Base-by-base conservation (phyloP, 2,888 invertebrate species). In the Mesorhabditis spiculigera region DNA sequence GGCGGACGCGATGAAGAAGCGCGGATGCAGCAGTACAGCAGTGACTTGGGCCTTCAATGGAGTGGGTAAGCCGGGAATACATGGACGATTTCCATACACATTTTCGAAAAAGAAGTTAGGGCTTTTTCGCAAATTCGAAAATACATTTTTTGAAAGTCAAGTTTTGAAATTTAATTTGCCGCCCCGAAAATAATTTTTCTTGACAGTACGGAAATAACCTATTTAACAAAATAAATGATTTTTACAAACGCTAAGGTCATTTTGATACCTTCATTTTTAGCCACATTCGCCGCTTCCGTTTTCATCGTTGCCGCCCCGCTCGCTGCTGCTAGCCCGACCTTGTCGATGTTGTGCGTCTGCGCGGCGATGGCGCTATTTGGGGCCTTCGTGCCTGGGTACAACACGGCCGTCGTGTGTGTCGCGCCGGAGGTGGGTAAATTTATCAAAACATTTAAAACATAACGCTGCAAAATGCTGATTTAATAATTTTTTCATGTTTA, bases 311-410 rank as follows among this genome's bases (percentile, higher is more conserved):
- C 81, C 45, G 67, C 80, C 5, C 50, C 75, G 5, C 58, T 73
- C 0, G 74, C 73, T 28, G 66, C 69, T 43, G 76, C 66, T 42
- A 70, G 68, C 13, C 70, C 74, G 10, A 63, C 75, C 10, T 10
- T 76, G 43, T 73, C 75, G n/a, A 77, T 79, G 67, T 42, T 81
- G 8, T 68, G 77, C 63, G 75, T 83, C 42, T 74, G 72, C 6
- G 66, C 78, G 4, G 78, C 78, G 45, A 76, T 81, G 77, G 81
- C 80, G 0, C 68, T 83, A 44, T 77, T 81, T 65, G 73, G 78
- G 28, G 82, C 78, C n/a, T 83, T 80, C 65, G 83, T 83, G 5
- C 80, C 81, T 42, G 83, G 83, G 16, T 83, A 83, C 74, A 82
- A 82, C 68, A 83, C 83, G 5, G 74, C 75, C 43, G 75, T 83